Percentiles rank a stretch among this genome's conserved stretches.
Conservation (phyloP, 2,113 vertebrate species). For the Gallinago jamesoni region DNA sequence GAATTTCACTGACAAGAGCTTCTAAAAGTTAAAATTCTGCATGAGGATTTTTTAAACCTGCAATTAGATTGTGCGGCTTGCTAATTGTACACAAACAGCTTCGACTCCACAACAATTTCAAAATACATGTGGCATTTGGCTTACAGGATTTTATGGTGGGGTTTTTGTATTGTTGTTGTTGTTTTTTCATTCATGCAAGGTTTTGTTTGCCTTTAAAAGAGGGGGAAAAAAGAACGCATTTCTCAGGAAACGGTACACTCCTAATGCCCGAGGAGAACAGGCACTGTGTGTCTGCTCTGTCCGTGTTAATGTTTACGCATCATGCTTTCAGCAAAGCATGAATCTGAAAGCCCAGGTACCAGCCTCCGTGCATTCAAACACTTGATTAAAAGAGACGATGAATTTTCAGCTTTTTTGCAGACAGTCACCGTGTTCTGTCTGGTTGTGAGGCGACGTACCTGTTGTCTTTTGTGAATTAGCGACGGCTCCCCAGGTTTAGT, state of each 20-base stretch:
- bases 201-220: background rate
- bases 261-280: background rate
- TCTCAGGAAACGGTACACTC: background rate
- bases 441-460: background rate
- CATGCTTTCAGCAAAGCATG: background rate
- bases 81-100: background rate
- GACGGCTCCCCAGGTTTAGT: background rate
- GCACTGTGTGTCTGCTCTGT: background rate
- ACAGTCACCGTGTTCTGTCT: background rate
- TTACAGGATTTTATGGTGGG: background rate
- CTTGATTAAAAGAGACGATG: background rate
- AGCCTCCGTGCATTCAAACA: background rate
- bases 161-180: background rate
- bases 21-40: background rate
- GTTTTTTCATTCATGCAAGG: background rate
- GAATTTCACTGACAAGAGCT: conserved; percentile 10
- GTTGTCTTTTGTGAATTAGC: background rate
- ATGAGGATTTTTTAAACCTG: background rate
- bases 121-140: background rate
- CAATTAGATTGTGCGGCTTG: background rate
- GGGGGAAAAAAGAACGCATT: background rate
- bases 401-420: background rate
- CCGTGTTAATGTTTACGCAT: too few species aligned
- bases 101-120: background rate
- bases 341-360: background rate